Conservation (phyloP, 2,888 invertebrate genomes). For the Acronicta aceris region DNA sequence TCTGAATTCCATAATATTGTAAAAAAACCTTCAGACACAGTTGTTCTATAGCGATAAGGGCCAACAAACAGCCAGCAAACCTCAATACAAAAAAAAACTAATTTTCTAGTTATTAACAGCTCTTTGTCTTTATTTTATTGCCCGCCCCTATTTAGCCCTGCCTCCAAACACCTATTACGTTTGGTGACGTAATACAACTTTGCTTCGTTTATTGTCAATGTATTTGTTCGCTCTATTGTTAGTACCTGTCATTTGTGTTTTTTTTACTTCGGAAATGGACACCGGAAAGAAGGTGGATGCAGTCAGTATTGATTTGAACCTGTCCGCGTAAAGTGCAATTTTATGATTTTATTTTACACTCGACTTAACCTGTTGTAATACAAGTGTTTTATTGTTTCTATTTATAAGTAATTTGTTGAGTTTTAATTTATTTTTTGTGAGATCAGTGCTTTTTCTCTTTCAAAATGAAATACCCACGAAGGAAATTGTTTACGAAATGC, state of each 20-base stretch:
- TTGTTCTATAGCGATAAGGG: too few relatives aligned
- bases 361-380: slow-evolving; percentile 3
- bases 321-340: slow-evolving; percentile 83
- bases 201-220: slow-evolving; percentile 57
- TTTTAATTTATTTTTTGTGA: slow-evolving; percentile 23
- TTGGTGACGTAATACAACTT: slow-evolving; percentile 53
- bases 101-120: not conserved
- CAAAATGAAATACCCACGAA: slow-evolving; percentile 83
- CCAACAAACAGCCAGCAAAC: not conserved
- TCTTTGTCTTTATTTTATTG: slow-evolving; percentile 7
- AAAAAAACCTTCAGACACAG: too few relatives aligned
- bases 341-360: slow-evolving; percentile 52
- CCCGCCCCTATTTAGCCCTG: slow-evolving; percentile 26
- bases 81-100: not conserved
- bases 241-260: slow-evolving; percentile 76
- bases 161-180: slow-evolving; percentile 16
- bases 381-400: slow-evolving; percentile 14
- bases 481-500: slow-evolving; percentile 70
- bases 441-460: slow-evolving; percentile 23
- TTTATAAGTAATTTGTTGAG: slow-evolving; percentile 17
- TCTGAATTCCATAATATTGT: too few relatives aligned
- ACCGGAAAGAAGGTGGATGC: slow-evolving; percentile 72
- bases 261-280: slow-evolving; percentile 85
- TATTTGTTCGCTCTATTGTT: slow-evolving; percentile 60
- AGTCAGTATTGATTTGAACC: slow-evolving; percentile 82